Conservation (phyloP, 1,140 invertebrate genomes). For the Holcopasites calliopsidis region DNA sequence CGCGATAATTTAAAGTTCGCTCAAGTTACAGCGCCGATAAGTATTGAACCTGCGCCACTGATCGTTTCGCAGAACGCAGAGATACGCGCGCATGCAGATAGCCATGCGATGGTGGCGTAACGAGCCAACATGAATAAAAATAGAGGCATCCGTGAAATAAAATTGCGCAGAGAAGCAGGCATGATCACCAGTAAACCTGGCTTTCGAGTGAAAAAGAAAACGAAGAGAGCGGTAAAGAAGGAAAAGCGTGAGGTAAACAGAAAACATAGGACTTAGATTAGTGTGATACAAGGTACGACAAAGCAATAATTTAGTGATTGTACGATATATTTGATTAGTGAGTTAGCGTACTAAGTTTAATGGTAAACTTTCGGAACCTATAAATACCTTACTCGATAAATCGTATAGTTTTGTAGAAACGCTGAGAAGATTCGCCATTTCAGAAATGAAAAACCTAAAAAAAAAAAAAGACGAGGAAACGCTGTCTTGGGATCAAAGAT, state of each 20-base stretch:
- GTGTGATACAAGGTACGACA: constrained; percentile 79
- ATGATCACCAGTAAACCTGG: constrained; percentile 56
- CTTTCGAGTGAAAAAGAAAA: constrained; percentile 37
- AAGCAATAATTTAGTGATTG: constrained; percentile 81
- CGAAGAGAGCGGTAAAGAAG: constrained; percentile 7
- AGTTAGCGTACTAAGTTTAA: constrained; percentile 73
- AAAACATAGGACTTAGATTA: constrained; percentile 74
- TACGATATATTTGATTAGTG: constrained; percentile 78
- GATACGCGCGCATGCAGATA: not conserved
- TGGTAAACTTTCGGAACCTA: constrained; percentile 75
- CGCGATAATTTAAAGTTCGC: constrained; percentile 39
- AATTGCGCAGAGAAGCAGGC: constrained; percentile 35
- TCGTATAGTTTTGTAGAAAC: constrained; percentile 78
- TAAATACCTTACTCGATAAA: constrained; percentile 77
- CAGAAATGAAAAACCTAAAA: constrained; percentile 26
- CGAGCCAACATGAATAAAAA: not conserved
- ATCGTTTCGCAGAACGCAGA: constrained; percentile 23
- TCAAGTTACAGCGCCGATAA: constrained; percentile 28
- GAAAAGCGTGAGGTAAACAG: constrained; percentile 42
- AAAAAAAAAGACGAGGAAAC: constrained; percentile 20
- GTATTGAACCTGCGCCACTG: not conserved
- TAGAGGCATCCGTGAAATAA: not conserved
- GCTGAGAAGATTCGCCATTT: constrained; percentile 63
- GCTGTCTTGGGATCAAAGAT: constrained; percentile 48
- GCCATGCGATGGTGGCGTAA: too few relatives aligned